Percentiles rank a stretch among this genome's conserved stretches.
Conservation (phyloP, 2,113 vertebrate genomes). For the Triplophysa tibetana region DNA sequence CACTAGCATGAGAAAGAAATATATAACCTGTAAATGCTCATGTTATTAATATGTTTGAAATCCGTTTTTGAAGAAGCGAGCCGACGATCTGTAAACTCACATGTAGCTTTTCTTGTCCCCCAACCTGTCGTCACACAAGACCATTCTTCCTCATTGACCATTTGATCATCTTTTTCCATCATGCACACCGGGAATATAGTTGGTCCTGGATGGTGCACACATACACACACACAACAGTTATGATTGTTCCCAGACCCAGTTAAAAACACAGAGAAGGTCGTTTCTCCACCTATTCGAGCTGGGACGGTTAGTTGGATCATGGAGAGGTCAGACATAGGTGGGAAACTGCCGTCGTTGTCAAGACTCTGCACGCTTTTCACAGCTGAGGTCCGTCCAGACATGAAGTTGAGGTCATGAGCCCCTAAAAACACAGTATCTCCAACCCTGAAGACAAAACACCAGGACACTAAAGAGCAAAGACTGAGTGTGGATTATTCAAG, state of each 20-base stretch:
- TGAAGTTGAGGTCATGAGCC: conserved; percentile 59
- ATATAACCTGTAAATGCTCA: neutral
- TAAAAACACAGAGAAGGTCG: neutral
- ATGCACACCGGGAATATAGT: conserved; percentile 64
- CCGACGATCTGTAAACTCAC: conserved; percentile 41
- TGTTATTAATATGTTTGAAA: neutral
- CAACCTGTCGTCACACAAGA: conserved; percentile 69
- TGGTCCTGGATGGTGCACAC: conserved; percentile 50
- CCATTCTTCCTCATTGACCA: conserved; percentile 57
- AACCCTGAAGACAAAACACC: conserved; percentile 45
- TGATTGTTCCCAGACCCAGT: neutral
- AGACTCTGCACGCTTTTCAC: conserved; percentile 61
- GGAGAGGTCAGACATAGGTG: conserved; percentile 59
- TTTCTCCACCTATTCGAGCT: conserved; percentile 59
- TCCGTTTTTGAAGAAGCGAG: neutral
- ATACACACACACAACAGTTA: neutral
- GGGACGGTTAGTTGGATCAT: conserved; percentile 62
- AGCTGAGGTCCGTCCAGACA: conserved; percentile 42
- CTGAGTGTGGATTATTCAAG: neutral
- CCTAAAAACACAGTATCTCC: conserved; percentile 65
- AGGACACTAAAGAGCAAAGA: neutral
- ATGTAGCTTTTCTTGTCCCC: conserved; percentile 52
- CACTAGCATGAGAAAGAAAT: conserved; percentile 36
- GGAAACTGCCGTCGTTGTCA: conserved; percentile 51
- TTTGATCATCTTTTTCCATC: conserved; percentile 59